Base-by-base conservation (phyloP, 2,797 vertebrate species). In the Borostomias antarcticus region DNA sequence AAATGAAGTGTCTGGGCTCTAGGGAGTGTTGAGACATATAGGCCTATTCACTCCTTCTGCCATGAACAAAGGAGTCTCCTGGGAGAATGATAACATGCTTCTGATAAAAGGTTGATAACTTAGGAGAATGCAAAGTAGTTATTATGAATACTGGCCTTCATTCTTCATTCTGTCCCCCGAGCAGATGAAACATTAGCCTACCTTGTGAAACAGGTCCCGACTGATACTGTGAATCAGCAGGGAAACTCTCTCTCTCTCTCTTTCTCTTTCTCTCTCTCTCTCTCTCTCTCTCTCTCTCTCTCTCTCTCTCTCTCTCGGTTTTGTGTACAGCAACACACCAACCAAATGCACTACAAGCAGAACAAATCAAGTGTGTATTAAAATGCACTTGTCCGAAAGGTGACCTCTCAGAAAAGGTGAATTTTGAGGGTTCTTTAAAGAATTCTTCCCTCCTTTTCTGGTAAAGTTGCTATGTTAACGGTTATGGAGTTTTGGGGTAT, bases 161-260 rank as follows among this genome's bases (percentile, higher is more conserved):
- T 74, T 28, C 45, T 68, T 68, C 50, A 56, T 13, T 59, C 23
- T 30, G 29, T 66, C 52, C n/a, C 54, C 47, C 23, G 26, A 85
- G 72, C 82, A n/a, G n/a, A n/a, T n/a, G n/a, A n/a, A n/a, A n/a
- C n/a, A n/a, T n/a, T n/a, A n/a, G n/a, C n/a, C n/a, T n/a, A n/a
- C n/a, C n/a, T 68, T 69, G 87, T 82, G 68, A 19, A 75, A 85
- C 83, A 73, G 83, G 84, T 85, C 87, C 72, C 71, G 77, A 81
- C 72, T 75, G 77, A 76, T 33, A 70, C 3, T 25, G 59, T 4
- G 64, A 79, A 7, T 40, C 26, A 74, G 26, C 25, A 13, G 58
- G n/a, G n/a, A n/a, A n/a, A n/a, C n/a, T n/a, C n/a, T n/a, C n/a
- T n/a, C n/a, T n/a, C n/a, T n/a, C n/a, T n/a, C n/a, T n/a, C n/a